Conservation (phyloP, 2,113 vertebrate species). For the Otolemur garnettii region DNA sequence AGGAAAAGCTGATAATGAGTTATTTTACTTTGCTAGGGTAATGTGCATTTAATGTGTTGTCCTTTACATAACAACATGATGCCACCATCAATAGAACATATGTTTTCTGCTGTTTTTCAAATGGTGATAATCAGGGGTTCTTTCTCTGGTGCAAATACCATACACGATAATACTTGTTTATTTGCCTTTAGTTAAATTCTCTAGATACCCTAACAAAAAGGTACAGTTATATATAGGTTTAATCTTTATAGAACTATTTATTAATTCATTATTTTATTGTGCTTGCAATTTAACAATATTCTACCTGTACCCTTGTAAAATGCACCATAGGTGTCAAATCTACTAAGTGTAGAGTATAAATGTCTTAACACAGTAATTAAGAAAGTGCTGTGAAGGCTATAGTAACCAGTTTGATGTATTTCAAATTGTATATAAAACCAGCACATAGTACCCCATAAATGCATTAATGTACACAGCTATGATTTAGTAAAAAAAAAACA, state of each 20-base stretch:
- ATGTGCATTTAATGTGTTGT: constrained; percentile 40
- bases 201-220: neutral
- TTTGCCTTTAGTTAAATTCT: constrained; percentile 2
- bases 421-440: too few relatives aligned
- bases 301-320: neutral
- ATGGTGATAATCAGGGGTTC: neutral
- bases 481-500: neutral
- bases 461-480: too few relatives aligned
- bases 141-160: constrained; percentile 1
- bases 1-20: constrained; percentile 38
- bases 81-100: neutral
- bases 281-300: constrained; percentile 33
- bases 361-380: too few relatives aligned
- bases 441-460: too few relatives aligned
- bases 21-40: neutral
- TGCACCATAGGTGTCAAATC: too few relatives aligned
- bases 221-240: neutral
- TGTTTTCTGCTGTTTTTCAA: constrained; percentile 32
- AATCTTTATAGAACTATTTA: constrained; percentile 17
- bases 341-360: too few relatives aligned
- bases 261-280: neutral
- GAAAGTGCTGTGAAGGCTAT: too few relatives aligned
- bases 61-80: neutral
- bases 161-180: neutral
- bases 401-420: too few relatives aligned